Base-by-base conservation (phyloP, 1,140 invertebrate species). In the Choristoneura fumiferana region DNA sequence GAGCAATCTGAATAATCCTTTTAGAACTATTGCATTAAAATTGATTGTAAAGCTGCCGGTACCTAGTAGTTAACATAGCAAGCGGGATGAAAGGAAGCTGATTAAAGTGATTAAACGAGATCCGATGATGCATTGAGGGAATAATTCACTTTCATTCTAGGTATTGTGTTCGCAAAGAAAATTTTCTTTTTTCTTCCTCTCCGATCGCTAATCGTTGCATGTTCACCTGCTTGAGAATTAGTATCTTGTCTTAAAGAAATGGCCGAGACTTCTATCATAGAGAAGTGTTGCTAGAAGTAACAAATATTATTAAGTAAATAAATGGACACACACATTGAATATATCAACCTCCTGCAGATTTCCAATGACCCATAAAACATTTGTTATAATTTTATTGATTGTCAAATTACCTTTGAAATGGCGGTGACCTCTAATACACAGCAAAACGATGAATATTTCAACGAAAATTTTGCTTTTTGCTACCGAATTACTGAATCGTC, bases 61-160 rank as follows among this genome's bases (percentile, higher is more conserved):
- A 39, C n/a, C n/a, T n/a, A n/a, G n/a, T n/a, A n/a, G n/a, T n/a
- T 33, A 10, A 18, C 12, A 13, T 12, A 33, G n/a, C 43, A 15
- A 12, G 22, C 43, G 22, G 22, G 18, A 49, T 49, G 18, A 49
- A 49, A 49, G 43, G 43, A 33, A 49, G 18, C 43, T 49, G 43
- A 49, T 49, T 49, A 49, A 17, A 22, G n/a, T 49, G 22, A 49
- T 49, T 49, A 49, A 29, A 29, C 22, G 43, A 49, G 22, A 49
- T 18, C 17, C 12, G 43, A 49, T 49, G 22, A 45, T 12, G 18
- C 43, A 18, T n/a, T n/a, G n/a, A 33, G 43, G 43, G 43, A 49
- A 49, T 49, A 29, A 22, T 49, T 49, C 43, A 49, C 43, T 49
- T 49, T 49, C 43, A 18, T 22, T 49, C 17, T 49, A 22, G 1